A percentile compares a stretch with the other conserved stretches of the same genome.
phyloP scores from a whole-genome alignment of 2,797 vertebrate species.

The Acrocephalus scirpaceus region DNA sequence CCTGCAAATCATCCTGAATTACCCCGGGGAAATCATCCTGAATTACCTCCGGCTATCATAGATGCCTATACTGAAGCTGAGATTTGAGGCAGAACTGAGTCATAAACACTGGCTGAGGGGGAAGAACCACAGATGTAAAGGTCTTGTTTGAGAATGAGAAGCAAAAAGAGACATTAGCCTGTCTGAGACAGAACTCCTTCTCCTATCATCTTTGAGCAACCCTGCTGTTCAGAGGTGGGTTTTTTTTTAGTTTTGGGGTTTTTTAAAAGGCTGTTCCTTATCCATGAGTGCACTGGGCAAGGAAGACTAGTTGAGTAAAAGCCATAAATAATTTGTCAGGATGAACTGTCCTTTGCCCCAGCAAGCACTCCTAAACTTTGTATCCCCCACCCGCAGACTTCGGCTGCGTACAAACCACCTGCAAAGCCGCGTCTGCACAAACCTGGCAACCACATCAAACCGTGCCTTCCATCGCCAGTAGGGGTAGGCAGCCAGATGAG shows the following conservation, averaged over 20 bases:
- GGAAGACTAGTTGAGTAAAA: not conserved
- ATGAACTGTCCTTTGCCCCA: not conserved
- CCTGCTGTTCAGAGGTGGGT: no score
- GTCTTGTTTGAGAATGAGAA: not conserved
- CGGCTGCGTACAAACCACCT: not conserved
- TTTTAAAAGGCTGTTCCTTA: not conserved
- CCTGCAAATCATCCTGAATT: not conserved
- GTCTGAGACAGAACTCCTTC: not conserved
- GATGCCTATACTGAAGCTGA: not conserved
- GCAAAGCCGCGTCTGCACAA: not conserved
- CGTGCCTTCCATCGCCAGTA: not conserved
- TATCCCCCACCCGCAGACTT: not conserved
- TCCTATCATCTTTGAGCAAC: not conserved
- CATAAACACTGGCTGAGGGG: not conserved
- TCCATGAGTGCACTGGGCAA: not conserved
- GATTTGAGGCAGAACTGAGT: not conserved
- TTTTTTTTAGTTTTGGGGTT: not conserved
- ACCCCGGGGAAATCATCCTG: rapidly evolving
- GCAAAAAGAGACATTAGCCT: not conserved
- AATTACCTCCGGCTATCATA: no score
- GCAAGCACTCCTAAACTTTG: not conserved
- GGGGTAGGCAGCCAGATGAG: not conserved
- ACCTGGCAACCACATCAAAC: slow-evolving; percentile 18
- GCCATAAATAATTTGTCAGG: not conserved
- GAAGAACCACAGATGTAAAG: not conserved